phyloP scores from a whole-genome alignment of 2,888 invertebrate species.

The Rhorus exstirpatorius region DNA sequence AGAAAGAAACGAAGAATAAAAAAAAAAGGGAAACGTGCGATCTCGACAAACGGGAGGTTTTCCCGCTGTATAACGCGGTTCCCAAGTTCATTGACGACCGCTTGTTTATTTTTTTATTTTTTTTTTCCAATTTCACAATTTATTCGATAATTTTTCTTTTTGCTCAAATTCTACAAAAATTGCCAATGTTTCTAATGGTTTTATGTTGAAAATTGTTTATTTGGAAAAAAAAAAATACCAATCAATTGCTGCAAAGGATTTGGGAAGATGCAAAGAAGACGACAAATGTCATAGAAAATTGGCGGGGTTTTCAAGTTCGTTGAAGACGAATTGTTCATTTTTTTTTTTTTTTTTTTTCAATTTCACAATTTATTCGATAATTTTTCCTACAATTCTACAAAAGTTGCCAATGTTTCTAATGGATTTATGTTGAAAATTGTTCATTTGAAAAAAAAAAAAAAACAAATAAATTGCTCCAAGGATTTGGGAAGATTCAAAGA shows the following conservation, averaged over 20 bases:
- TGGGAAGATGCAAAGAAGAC: no score
- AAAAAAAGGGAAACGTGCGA: background rate
- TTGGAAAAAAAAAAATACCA: background rate
- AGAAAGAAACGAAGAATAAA: conserved; percentile 3
- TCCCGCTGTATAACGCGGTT: background rate
- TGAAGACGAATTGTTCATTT: no score
- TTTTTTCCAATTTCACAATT: background rate
- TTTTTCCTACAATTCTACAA: no score
- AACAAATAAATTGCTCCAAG: background rate
- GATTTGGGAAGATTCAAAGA: background rate
- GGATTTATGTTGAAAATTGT: no score
- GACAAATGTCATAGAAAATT: no score
- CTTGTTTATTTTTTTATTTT: no score
- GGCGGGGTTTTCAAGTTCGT: no score
- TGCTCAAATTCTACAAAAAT: background rate
- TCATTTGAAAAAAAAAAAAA: no score
- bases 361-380: no score
- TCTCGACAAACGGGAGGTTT: background rate
- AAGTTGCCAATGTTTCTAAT: no score
- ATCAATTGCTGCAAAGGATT: no score
- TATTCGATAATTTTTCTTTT: background rate
- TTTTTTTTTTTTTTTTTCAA: no score
- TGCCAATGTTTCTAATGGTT: background rate
- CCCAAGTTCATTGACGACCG: background rate
- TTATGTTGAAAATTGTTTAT: background rate